phyloP scores from a whole-genome alignment of 2,888 invertebrate species.

The Clivina fossor region DNA sequence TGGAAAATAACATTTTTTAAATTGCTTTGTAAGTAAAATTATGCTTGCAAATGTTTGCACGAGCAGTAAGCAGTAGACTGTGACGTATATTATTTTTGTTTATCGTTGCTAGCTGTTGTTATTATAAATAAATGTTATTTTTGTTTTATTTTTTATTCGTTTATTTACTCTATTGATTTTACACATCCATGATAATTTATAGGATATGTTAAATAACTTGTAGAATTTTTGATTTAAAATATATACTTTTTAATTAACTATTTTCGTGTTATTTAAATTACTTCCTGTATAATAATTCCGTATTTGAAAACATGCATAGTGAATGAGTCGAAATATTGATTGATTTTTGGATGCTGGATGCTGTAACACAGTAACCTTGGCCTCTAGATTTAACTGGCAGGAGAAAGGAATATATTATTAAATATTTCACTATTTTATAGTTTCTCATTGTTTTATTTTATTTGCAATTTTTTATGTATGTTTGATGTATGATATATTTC shows the following conservation, averaged over 20 bases:
- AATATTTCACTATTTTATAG: neutral
- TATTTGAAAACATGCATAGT: constrained; percentile 2
- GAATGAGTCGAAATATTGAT: constrained; percentile 16
- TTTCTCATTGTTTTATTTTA: neutral
- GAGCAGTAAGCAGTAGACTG: neutral
- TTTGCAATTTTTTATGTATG: neutral
- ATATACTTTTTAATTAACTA: neutral
- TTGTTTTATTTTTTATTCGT: too few species aligned
- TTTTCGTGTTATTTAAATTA: neutral
- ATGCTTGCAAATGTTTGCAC: neutral
- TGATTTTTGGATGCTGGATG: too few species aligned
- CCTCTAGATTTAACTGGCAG: constrained; percentile 16
- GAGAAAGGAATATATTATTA: constrained; percentile 21
- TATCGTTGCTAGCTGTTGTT: constrained; percentile 16
- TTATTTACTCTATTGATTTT: too few species aligned
- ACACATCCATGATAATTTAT: neutral
- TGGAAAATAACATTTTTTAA: constrained; percentile 4
- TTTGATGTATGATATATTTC: neutral
- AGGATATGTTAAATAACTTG: neutral
- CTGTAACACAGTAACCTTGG: constrained; percentile 25
- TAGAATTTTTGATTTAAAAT: neutral
- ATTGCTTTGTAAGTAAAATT: constrained; percentile 25
- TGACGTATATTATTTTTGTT: neutral
- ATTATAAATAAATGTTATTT: too few species aligned
- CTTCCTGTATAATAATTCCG: neutral